phyloP scores from a whole-genome alignment of 1,140 invertebrate species.

The Ditylenchus dipsaci region DNA sequence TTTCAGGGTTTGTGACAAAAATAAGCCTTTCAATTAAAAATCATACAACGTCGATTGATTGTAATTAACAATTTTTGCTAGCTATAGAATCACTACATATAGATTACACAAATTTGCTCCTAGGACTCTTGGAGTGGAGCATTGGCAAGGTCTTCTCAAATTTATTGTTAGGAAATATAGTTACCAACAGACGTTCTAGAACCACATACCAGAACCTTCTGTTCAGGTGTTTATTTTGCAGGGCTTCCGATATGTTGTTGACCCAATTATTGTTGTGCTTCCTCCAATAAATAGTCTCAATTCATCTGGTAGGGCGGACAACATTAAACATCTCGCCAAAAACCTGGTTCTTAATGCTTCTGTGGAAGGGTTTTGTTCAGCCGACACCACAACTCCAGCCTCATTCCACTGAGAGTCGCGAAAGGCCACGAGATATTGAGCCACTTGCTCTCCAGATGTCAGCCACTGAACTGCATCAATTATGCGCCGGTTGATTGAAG shows the following conservation, averaged over 20 bases:
- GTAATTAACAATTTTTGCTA: too few species aligned
- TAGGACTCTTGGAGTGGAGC: constrained; percentile 65
- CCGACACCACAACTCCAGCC: constrained; percentile 54
- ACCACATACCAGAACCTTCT: constrained; percentile 74
- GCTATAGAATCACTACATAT: too few species aligned
- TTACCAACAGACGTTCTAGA: constrained; percentile 73
- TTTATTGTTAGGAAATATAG: constrained; percentile 72
- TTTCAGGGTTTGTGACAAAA: too few species aligned
- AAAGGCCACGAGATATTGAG: constrained; percentile 78
- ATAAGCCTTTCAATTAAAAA: too few species aligned
- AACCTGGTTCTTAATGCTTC: constrained; percentile 40
- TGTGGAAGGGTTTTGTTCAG: constrained; percentile 14
- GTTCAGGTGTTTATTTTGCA: constrained; percentile 80
- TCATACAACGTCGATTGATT: too few species aligned
- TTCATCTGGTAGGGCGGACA: constrained; percentile 70
- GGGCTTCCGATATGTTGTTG: constrained; percentile 77
- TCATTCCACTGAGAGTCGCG: constrained; percentile 62
- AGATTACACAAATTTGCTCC: constrained; percentile 26
- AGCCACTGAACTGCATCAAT: constrained; percentile 81
- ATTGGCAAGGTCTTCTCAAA: constrained; percentile 67
- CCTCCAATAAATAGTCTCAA: constrained; percentile 83
- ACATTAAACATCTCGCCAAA: constrained; percentile 48
- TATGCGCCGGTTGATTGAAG: constrained; percentile 81
- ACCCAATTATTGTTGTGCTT: constrained; percentile 80
- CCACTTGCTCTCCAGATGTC: constrained; percentile 81